Base-by-base conservation (phyloP, 2,113 vertebrate genomes). In the Halichoeres trimaculatus region DNA sequence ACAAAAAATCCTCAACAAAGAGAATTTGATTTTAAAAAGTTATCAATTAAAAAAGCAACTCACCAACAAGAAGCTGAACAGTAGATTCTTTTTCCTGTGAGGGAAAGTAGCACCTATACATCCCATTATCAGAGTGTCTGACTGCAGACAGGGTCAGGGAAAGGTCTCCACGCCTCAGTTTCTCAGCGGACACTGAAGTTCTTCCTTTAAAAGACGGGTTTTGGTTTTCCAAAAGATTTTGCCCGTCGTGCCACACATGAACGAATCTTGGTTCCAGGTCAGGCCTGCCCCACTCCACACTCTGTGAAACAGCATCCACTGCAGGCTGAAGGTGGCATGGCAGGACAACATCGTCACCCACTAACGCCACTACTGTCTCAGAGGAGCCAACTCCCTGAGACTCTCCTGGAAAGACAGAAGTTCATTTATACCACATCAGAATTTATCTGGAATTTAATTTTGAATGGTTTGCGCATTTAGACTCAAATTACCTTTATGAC, bases 131-230 rank as follows among this genome's bases (percentile, higher is more conserved):
- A 45, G 73, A 67, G 11, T 9, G 41, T 41, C 7, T 54, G 11
- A 76, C 57, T 30, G 26, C 26, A 8, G 51, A 76, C 1, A 76
- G 74, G 10, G 7, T 30, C 57, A 76, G 74, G 10, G 74, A 76
- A 56, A 63, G 5, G 57, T 76, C 34, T 14, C 74, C 74, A 1
- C 4, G 2, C 19, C 30, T 55, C 51, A 76, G 43, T 1, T 40
- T 20, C 1, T 59, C 23, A 0, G 6, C 5, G 7, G 22, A 48
- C 14, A 60, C 8, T 0, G 38, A 57, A 0, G 66, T 72, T 22
- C 57, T 41, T 54, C 57, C 70, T 50, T 14, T 45, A 22, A 40
- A 71, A 2, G 57, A 51, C 0, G 47, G 56, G 24, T 60, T 47
- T 9, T 38, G 47, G n/a, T 38, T 17, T 2, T 7, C 8, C 14